phyloP scores from a whole-genome alignment of 2,888 invertebrate species.

The Azorinus chamasolen region DNA sequence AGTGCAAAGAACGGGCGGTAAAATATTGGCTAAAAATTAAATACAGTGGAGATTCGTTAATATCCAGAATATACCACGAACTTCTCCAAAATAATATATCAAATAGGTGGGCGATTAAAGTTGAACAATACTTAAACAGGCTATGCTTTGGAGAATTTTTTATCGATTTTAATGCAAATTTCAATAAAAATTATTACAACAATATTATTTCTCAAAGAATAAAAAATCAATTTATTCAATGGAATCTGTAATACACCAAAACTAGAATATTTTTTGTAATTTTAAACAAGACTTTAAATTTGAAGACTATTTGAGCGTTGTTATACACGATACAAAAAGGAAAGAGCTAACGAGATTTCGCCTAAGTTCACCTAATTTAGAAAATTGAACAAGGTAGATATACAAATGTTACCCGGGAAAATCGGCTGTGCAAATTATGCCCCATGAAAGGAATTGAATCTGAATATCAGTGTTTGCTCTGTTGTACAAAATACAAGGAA shows the following conservation, averaged over 20 bases:
- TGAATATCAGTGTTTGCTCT: slow-evolving; percentile 2
- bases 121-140: not conserved
- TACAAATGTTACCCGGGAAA: not conserved
- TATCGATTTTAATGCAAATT: too few species aligned
- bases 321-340: not conserved
- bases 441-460: not conserved
- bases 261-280: not conserved
- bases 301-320: not conserved
- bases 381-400: slow-evolving; percentile 13
- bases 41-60: not conserved
- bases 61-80: not conserved
- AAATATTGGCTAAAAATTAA: not conserved
- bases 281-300: slow-evolving; percentile 7
- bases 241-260: not conserved
- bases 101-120: not conserved
- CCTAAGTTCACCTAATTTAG: not conserved
- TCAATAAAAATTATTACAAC: not conserved
- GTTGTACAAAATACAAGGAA: slow-evolving; percentile 5
- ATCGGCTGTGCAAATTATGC: slow-evolving; percentile 7
- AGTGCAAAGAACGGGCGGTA: too few species aligned
- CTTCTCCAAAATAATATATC: not conserved
- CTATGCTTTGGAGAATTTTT: not conserved
- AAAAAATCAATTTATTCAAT: not conserved
- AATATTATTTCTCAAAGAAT: not conserved
- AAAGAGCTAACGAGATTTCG: not conserved